Evolutionary conservation across 2,888 invertebrate genomes (phyloP), one percentile per base, ranked within the genome.

Genomic region (Plagodis pulveraria): DNA sequence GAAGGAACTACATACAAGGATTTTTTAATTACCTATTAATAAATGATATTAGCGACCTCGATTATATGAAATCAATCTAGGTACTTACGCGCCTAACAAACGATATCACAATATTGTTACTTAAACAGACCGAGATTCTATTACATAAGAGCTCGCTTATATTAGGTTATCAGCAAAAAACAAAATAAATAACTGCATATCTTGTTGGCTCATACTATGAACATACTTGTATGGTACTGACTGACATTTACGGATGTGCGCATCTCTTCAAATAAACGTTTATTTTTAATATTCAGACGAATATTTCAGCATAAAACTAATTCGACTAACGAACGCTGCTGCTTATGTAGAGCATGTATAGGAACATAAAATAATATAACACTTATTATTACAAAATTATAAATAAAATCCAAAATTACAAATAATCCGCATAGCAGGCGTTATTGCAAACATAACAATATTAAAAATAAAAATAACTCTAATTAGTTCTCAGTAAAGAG

Each of bases 61-160:
- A 82, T 76, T 67, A 72, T 77, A 78, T 65, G 72, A 71, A 70
- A 69, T 65, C n/a, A 51, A 40, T 40, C 10, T 71, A 45, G 54
- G 65, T 58, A 63, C 57, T 49, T 81, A 80, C 74, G 70, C 70
- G 75, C 80, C 83, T 87, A 87, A 80, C 80, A 84, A 79, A 84
- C 80, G 85, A 85, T 89, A 90, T 89, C 88, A 89, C 89, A 89
- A 85, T 87, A 84, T 84, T 80, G 78, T 84, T 86, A 89, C 82
- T 76, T 79, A 77, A 77, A 74, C 80, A 78, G 67, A 80, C 66
- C 70, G 71, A 80, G 73, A 84, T 77, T 71, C 67, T 73, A 78
- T 78, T 76, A 81, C 85, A 83, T 81, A 51, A 49, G 58, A 67
- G 64, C 56, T 51, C 49, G 43, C 56, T 55, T 51, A 58, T 10